Evolutionary conservation across 2,113 vertebrate species (phyloP).

Genomic region (Actenoides hombroni): DNA sequence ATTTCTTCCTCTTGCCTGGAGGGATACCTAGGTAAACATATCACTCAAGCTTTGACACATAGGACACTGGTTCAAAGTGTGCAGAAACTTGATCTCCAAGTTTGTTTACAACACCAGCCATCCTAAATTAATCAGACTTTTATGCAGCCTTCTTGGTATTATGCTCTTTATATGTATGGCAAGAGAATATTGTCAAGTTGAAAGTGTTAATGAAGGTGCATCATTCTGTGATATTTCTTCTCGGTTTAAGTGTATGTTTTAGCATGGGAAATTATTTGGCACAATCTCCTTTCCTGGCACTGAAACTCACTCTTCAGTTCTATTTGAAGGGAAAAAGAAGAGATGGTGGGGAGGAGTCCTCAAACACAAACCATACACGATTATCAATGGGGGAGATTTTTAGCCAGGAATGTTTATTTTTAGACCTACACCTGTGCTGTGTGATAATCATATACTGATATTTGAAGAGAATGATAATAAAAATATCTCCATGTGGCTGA

Average conservation of each 20-base stretch:
- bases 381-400: constrained; percentile 11
- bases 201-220: neutral
- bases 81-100: neutral
- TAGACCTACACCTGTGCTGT: constrained; percentile 20
- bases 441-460: neutral
- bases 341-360: neutral
- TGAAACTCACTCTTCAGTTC: neutral
- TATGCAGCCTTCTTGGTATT: neutral
- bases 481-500: constrained; percentile 42
- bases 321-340: neutral
- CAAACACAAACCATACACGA: neutral
- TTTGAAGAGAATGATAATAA: constrained; percentile 13
- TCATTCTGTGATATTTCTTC: neutral
- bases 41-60: neutral
- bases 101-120: neutral
- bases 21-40: neutral
- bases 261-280: neutral
- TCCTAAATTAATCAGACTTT: neutral
- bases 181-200: neutral
- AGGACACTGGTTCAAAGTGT: neutral
- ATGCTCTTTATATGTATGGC: neutral
- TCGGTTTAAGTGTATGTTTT: neutral
- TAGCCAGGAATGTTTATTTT: constrained; percentile 39
- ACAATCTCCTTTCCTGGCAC: neutral
- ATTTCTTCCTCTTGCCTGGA: neutral